Percentiles rank a stretch among this genome's conserved stretches.
Evolutionary conservation across 2,888 invertebrate genomes (phyloP).

Genomic region (Nudaria mundana): DNA sequence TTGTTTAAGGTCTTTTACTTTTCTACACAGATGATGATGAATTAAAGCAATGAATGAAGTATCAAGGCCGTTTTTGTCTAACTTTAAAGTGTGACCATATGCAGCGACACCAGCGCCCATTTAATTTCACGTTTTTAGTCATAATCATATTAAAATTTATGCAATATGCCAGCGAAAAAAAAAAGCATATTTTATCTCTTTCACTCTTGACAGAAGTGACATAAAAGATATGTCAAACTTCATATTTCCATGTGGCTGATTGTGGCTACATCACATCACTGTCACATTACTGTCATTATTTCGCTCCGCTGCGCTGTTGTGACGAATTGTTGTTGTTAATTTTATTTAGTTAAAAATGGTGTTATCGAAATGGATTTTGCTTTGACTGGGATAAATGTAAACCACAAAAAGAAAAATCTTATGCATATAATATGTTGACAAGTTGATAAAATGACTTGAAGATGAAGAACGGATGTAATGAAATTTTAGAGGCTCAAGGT

Average conservation of each 20-base stretch:
- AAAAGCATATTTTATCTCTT: too few species aligned
- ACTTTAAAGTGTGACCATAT: too few species aligned
- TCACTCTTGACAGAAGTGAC: too few species aligned
- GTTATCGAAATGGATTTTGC: conserved; percentile 48
- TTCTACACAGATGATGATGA: not conserved
- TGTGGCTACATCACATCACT: too few species aligned
- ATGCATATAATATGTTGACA: conserved; percentile 63
- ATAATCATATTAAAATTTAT: too few species aligned
- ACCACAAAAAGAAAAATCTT: conserved; percentile 39
- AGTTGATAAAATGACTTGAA: conserved; percentile 75
- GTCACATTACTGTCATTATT: conserved; percentile 4
- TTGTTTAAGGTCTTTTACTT: not conserved
- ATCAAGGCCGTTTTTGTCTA: too few species aligned
- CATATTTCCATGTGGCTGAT: conserved; percentile 12
- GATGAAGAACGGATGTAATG: conserved; percentile 73
- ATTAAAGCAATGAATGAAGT: too few species aligned
- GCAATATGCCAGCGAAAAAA: too few species aligned
- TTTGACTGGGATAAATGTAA: conserved; percentile 31
- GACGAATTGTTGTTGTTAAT: conserved; percentile 3
- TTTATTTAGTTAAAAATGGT: conserved; percentile 43
- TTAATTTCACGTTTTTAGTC: too few species aligned
- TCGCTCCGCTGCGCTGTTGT: conserved; percentile 6
- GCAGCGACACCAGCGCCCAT: too few species aligned
- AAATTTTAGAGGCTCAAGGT: conserved; percentile 69
- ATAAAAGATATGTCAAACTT: too few species aligned